These are phyloP conservation scores for Rhopalosiphum padi DNA, from an alignment of 1,140 invertebrate genomes.

Conservation along the genomic window DNA sequence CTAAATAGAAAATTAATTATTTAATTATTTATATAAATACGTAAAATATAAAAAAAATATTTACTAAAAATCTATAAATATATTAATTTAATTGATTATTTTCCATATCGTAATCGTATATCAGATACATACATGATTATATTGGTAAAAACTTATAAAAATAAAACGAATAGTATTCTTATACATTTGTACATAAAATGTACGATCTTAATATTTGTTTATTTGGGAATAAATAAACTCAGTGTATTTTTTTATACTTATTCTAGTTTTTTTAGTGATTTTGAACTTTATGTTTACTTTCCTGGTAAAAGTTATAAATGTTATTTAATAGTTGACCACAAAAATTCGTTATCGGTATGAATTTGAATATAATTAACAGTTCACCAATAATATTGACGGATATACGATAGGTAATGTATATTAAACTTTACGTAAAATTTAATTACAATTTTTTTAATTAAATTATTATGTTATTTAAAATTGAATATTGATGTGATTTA, in stretches of 20 bases:
- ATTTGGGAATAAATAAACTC: background rate
- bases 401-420: background rate
- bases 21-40: background rate
- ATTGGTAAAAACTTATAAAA: no score
- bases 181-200: background rate
- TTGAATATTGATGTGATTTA: background rate
- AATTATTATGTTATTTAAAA: no score
- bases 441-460: no score
- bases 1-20: background rate
- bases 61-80: background rate
- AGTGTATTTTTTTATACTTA: background rate
- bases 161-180: background rate
- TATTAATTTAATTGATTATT: background rate
- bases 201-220: background rate
- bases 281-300: background rate
- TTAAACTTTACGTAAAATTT: background rate
- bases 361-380: background rate
- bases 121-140: background rate
- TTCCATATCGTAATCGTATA: background rate
- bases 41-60: background rate
- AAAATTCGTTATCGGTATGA: background rate
- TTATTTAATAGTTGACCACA: background rate
- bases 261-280: background rate
- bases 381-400: background rate
- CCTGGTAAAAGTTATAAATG: background rate